Base-by-base conservation (phyloP, 2,888 invertebrate species). In the Nemapogon koenigi region DNA sequence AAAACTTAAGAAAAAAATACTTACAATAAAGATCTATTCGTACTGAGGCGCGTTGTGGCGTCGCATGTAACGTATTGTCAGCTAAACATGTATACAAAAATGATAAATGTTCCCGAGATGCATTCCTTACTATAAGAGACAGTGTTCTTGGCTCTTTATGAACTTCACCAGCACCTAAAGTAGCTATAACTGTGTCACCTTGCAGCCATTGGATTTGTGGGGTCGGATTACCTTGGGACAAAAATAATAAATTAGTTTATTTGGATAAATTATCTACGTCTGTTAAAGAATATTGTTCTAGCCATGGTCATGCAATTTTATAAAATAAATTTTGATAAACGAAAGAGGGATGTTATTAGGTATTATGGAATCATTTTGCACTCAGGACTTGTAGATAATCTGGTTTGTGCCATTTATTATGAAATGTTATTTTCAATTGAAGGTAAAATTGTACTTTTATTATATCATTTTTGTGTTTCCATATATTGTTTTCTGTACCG, bases 11-110 rank as follows among this genome's bases (percentile, higher is more conserved):
- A n/a, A n/a, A n/a, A n/a, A n/a, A 28, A 22, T 50, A 71, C 88
- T 79, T 48, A 80, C 80, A 80, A 59, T 84, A 85, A 66, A 90
- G 83, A 55, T 89, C 87, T 33, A 89, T 75, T 49, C 83, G 82
- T 19, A 89, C 81, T 11, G 82, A 75, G 16, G 87, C 81, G 25
- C 83, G 81, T 39, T 85, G 81, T 0, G 88, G 87, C 2, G 83
- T 80, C 17, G 86, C 84, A 47, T 86, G 65, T 46, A 83, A 68
- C 41, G 88, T 89, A 57, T 89, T 89, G 55, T 85, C 84, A 8
- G 88, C 88, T 51, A 85, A 83, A 56, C 90, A 90, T 15, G 85
- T 85, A 59, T 85, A 88, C 3, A 82, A 66, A 14, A 85, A 81
- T 37, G 84, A 79, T 32, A 88, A 73, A 57, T 89, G 86, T 4